Base-by-base conservation (phyloP, 2,113 vertebrate genomes). In the Garra rufa region DNA sequence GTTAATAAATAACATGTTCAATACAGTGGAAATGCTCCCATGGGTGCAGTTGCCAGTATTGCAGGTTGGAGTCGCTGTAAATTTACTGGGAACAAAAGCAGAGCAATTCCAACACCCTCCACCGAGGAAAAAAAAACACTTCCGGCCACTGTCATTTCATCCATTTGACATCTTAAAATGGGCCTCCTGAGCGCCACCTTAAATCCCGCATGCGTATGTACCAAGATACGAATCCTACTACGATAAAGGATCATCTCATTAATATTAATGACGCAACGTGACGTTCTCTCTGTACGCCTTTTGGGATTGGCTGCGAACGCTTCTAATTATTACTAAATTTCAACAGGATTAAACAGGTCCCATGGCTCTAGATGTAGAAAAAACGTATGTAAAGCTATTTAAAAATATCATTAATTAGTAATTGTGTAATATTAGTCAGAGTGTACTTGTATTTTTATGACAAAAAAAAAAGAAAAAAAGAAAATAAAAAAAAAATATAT, bases 211-310 rank as follows among this genome's bases (percentile, higher is more conserved):
- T 79, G 92, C 87, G 91, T 87, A 21, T 91, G 92, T 91, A 90
- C 86, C 89, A 88, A n/a, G 91, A 91, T 91, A 91, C 92, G 90
- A 90, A 81, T 87, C 86, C 89, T 90, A 79, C 89, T 88, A 81
- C 21, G 46, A 28, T 15, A 15, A 81, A 21, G 61, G 79, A 0
- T 34, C 9, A 10, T 19, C 15, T 28, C 6, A 65, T 80, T 14
- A 46, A 80, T 80, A 80, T 65, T 80, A 80, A 48, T 48, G 43
- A 65, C 38, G 77, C 43, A 30, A 48, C 9, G 26, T 21, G 77
- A 3, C 38, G 77, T 46, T 13, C 38, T 6, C 2, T 2, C 3
- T 1, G 8, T 30, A 48, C 7, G 0, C 24, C 8, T 21, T 0
- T 44, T 8, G 1, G 1, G 30, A 41, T 41, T 77, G 41, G 21